phyloP scores from a whole-genome alignment of 2,113 vertebrate species.

The Anthoscopus minutus region DNA sequence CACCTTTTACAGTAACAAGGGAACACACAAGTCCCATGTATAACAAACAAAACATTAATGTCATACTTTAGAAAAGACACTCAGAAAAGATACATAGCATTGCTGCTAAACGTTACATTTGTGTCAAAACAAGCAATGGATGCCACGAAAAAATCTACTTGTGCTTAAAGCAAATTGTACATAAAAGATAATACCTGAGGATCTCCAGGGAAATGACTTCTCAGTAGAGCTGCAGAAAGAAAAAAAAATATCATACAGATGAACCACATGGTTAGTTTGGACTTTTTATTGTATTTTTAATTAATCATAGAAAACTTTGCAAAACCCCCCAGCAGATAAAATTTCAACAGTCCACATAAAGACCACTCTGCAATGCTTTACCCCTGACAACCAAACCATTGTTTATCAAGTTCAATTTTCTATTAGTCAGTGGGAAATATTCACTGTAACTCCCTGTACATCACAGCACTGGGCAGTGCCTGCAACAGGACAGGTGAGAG shows the following conservation, averaged over 20 bases:
- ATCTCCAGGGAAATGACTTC: conserved; percentile 97
- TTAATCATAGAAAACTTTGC: not conserved
- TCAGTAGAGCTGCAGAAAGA: conserved; percentile 88
- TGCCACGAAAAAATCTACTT: not conserved
- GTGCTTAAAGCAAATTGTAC: not conserved
- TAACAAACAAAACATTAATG: not conserved
- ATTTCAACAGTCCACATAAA: not conserved
- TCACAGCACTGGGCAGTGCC: not conserved
- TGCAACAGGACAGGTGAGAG: not conserved
- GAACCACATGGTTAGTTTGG: not conserved
- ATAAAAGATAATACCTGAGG: conserved; percentile 80
- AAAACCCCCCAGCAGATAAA: not conserved
- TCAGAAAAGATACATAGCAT: not conserved
- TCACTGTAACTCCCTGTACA: not conserved
- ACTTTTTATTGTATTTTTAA: not conserved
- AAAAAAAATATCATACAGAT: conserved; percentile 25
- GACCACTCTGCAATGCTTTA: not conserved
- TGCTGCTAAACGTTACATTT: not conserved
- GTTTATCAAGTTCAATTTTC: not conserved
- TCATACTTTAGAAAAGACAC: not conserved
- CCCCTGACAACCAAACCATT: not conserved
- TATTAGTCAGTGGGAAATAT: not conserved
- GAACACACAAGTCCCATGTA: not conserved
- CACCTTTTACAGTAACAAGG: not conserved
- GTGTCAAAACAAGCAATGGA: not conserved